Conservation (phyloP, 2,888 invertebrate species). For the Gryllus longicercus region DNA sequence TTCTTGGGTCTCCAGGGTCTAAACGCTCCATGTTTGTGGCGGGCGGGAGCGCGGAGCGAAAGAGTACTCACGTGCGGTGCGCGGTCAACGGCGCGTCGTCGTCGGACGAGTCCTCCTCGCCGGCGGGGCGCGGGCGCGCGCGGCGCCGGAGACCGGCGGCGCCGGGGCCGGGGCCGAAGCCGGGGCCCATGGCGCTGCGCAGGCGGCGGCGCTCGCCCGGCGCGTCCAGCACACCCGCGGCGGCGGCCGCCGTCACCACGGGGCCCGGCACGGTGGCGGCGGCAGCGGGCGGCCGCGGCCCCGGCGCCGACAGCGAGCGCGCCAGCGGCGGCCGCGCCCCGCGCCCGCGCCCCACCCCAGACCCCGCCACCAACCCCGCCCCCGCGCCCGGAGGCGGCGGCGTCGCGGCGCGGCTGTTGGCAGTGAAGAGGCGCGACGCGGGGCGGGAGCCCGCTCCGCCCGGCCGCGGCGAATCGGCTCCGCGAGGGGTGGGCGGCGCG, state of each 20-base stretch:
- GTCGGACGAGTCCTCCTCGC: background rate
- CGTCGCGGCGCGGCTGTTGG: constrained; percentile 9
- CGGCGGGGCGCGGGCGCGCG: background rate
- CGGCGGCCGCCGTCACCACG: background rate
- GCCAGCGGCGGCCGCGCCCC: background rate
- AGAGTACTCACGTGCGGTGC: background rate
- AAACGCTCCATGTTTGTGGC: too few relatives aligned
- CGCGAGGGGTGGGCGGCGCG: background rate
- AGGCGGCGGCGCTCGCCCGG: background rate
- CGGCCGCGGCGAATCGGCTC: background rate
- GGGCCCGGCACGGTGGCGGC: background rate
- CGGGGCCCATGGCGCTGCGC: background rate
- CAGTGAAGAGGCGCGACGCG: background rate
- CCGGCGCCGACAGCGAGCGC: background rate
- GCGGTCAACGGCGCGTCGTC: background rate
- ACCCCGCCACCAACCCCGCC: background rate
- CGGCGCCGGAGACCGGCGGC: background rate
- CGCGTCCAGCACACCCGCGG: background rate
- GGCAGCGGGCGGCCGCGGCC: background rate
- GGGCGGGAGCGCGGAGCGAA: too few relatives aligned
- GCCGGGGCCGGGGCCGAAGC: too few relatives aligned
- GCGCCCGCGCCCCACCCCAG: background rate
- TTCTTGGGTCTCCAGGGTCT: too few relatives aligned
- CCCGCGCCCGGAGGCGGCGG: background rate
- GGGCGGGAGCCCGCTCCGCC: background rate